A percentile compares a stretch with the other conserved stretches of the same genome.
phyloP scores from a whole-genome alignment of 2,797 vertebrate genomes.

The Rhinophrynus dorsalis region DNA sequence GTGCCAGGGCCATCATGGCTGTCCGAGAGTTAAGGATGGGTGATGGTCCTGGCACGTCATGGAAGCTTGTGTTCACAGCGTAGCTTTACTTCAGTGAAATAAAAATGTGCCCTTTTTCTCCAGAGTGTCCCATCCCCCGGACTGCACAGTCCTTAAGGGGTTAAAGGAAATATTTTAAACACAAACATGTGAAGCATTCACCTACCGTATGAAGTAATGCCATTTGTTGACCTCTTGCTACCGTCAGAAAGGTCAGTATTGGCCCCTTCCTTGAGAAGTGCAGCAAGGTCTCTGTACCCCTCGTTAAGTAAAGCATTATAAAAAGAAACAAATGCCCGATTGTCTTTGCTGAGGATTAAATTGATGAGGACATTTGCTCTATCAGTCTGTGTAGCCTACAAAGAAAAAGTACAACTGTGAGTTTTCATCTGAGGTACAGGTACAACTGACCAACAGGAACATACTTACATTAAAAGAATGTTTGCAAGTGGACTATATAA shows the following conservation, averaged over 20 bases:
- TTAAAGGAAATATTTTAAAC: no score
- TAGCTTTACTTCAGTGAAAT: no score
- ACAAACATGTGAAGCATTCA: constrained; percentile 18
- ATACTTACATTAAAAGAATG: no score
- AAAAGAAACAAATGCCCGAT: constrained; percentile 86
- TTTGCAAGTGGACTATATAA: no score
- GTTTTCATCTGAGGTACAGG: background rate
- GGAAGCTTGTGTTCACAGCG: no score
- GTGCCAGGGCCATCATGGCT: no score
- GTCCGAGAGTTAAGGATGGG: no score
- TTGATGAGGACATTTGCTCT: constrained; percentile 81
- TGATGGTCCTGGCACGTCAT: no score
- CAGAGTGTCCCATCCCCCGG: no score
- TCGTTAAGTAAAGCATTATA: constrained; percentile 90
- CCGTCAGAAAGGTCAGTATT: constrained; percentile 67
- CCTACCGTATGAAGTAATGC: constrained; percentile 79
- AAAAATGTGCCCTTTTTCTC: no score
- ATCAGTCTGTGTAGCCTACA: constrained; percentile 78
- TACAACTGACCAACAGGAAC: no score
- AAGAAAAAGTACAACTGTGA: constrained; percentile 11
- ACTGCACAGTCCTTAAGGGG: no score
- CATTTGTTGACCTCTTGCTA: constrained; percentile 67
- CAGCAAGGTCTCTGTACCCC: constrained; percentile 85
- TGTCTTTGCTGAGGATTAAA: constrained; percentile 84
- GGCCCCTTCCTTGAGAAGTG: constrained; percentile 74